These are phyloP conservation scores for Osmerus eperlanus DNA, from an alignment of 2,113 vertebrate genomes.

Conservation along the genomic window DNA sequence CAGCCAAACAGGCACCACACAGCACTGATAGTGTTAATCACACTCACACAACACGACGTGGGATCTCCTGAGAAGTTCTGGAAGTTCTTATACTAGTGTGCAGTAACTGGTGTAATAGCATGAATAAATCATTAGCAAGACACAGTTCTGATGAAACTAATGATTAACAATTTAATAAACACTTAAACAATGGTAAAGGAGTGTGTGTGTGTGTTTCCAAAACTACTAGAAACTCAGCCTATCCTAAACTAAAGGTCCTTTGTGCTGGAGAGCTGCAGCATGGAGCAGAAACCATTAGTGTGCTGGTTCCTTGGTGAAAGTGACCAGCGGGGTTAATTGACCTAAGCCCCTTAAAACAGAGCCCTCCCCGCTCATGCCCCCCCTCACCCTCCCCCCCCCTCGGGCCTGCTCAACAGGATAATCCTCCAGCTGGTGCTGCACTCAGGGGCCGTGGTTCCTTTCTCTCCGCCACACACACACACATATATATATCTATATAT, in stretches of 20 bases:
- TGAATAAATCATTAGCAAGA: too few species aligned
- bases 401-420: slow-evolving; percentile 57
- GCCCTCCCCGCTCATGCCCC: slow-evolving; percentile 9
- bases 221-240: background rate
- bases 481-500: slow-evolving; percentile 2
- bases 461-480: background rate
- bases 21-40: too few species aligned
- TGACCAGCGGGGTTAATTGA: slow-evolving; percentile 60
- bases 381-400: slow-evolving; percentile 47
- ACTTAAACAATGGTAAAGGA: too few species aligned
- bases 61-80: too few species aligned
- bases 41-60: too few species aligned
- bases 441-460: slow-evolving; percentile 26
- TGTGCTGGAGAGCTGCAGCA: background rate
- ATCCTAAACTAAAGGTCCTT: background rate
- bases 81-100: too few species aligned
- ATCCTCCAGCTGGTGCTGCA: slow-evolving; percentile 65
- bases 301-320: slow-evolving; percentile 37
- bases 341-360: slow-evolving; percentile 52
- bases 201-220: too few species aligned
- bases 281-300: slow-evolving; percentile 46
- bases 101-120: too few species aligned
- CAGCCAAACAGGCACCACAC: too few species aligned
- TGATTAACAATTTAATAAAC: background rate
- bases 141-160: background rate